These are phyloP conservation scores for Chanos chanos DNA, from an alignment of 2,797 vertebrate genomes.

Conservation along the genomic window DNA sequence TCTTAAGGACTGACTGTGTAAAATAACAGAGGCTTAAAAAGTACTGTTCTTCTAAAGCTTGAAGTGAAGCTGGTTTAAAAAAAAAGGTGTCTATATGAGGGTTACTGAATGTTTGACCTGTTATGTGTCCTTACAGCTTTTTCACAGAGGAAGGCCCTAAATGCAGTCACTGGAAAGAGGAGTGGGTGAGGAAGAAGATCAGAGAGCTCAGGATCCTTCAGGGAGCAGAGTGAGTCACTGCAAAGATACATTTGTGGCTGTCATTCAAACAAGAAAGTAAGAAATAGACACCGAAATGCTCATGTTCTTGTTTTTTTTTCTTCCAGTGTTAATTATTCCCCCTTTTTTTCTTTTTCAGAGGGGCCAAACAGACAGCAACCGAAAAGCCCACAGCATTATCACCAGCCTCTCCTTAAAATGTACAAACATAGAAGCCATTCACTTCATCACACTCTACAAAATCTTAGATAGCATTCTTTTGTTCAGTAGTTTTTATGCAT, in stretches of 20 bases:
- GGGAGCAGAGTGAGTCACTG: slow-evolving; percentile 56
- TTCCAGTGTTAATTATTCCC: too few relatives aligned
- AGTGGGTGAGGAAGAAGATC: slow-evolving; percentile 62
- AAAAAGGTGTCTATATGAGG: too few relatives aligned
- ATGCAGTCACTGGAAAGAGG: slow-evolving; percentile 65
- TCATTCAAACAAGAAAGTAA: too few relatives aligned
- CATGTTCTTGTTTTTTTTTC: too few relatives aligned
- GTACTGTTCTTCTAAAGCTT: background rate
- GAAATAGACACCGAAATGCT: too few relatives aligned
- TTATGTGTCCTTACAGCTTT: slow-evolving; percentile 50
- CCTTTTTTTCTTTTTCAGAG: too few relatives aligned
- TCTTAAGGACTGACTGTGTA: too few relatives aligned
- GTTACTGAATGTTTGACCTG: background rate
- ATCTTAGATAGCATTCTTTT: background rate
- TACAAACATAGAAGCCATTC: background rate
- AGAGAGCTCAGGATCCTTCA: slow-evolving; percentile 11
- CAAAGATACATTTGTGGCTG: too few relatives aligned
- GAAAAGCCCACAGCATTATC: too few relatives aligned
- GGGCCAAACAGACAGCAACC: too few relatives aligned
- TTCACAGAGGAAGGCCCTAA: slow-evolving; percentile 51
- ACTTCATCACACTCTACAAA: background rate
- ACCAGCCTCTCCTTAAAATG: background rate
- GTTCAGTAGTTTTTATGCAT: too few relatives aligned
- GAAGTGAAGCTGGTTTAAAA: background rate
- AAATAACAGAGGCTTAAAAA: too few relatives aligned